A percentile compares a stretch with the other conserved stretches of the same genome.
Evolutionary conservation across 2,113 vertebrate species (phyloP).

Genomic region (Macquaria ambigua): DNA sequence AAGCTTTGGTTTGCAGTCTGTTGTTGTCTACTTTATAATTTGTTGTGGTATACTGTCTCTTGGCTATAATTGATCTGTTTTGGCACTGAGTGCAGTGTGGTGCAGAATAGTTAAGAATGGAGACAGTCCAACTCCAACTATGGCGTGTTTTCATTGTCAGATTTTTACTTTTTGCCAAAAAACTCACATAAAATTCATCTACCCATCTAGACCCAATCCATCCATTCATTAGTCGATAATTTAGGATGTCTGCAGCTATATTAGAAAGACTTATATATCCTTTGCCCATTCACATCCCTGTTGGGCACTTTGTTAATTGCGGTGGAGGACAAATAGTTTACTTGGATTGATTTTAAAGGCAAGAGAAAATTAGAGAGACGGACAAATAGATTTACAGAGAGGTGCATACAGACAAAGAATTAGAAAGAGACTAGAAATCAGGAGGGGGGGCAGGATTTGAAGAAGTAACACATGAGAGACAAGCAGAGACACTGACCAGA

Average conservation of each 20-base stretch:
- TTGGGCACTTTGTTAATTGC: neutral
- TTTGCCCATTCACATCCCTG: neutral
- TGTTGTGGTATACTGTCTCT: conserved; percentile 14
- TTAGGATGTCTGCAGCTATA: neutral
- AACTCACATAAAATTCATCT: neutral
- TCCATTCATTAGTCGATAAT: neutral
- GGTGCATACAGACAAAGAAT: neutral
- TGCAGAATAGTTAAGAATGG: conserved; percentile 27
- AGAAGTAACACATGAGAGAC: neutral
- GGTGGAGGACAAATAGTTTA: neutral
- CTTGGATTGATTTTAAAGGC: neutral
- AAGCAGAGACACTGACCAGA: neutral
- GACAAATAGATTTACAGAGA: neutral
- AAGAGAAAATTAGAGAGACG: neutral
- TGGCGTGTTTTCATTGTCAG: neutral
- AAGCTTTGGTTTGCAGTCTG: conserved; percentile 33
- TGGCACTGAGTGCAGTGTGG: conserved; percentile 20
- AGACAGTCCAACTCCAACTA: conserved; percentile 2
- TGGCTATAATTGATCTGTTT: conserved; percentile 53
- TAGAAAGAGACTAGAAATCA: neutral
- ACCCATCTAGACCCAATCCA: neutral
- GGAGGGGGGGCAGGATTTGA: neutral
- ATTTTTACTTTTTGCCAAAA: neutral
- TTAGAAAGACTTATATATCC: neutral
- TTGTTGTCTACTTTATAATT: conserved; percentile 39